Percentiles rank a stretch among this genome's conserved stretches.
phyloP scores from a whole-genome alignment of 1,140 invertebrate genomes.

The Gryon sp. region DNA sequence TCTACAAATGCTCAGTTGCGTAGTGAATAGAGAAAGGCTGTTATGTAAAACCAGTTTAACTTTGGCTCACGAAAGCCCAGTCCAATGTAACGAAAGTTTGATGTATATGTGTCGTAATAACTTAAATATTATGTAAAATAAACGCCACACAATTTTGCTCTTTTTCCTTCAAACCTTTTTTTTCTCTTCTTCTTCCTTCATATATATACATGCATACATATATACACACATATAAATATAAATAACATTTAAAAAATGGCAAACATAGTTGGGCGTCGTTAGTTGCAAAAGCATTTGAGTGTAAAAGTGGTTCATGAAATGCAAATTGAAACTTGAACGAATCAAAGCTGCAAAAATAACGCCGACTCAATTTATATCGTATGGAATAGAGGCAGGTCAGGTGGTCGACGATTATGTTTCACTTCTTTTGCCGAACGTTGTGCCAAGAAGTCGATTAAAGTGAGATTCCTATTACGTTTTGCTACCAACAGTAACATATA shows the following conservation, averaged over 20 bases:
- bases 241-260: too few relatives aligned
- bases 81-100: slow-evolving; percentile 58
- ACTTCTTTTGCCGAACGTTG: slow-evolving; percentile 23
- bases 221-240: too few relatives aligned
- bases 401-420: slow-evolving; percentile 20
- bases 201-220: too few relatives aligned
- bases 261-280: too few relatives aligned
- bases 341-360: slow-evolving; percentile 21
- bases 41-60: slow-evolving; percentile 61
- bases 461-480: slow-evolving; percentile 4
- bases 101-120: slow-evolving; percentile 56
- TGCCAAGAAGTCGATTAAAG: slow-evolving; percentile 18
- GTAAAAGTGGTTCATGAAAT: slow-evolving; percentile 29
- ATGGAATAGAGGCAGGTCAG: slow-evolving; percentile 36
- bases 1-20: slow-evolving; percentile 54
- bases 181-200: too few relatives aligned
- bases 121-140: slow-evolving; percentile 61
- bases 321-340: slow-evolving; percentile 27
- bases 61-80: slow-evolving; percentile 55
- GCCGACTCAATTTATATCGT: slow-evolving; percentile 23
- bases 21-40: slow-evolving; percentile 56
- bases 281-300: slow-evolving; percentile 38
- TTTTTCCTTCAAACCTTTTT: too few relatives aligned
- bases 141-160: slow-evolving; percentile 40
- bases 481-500: too few relatives aligned